phyloP scores from a whole-genome alignment of 2,113 vertebrate genomes.

The Corynorhinus townsendii region DNA sequence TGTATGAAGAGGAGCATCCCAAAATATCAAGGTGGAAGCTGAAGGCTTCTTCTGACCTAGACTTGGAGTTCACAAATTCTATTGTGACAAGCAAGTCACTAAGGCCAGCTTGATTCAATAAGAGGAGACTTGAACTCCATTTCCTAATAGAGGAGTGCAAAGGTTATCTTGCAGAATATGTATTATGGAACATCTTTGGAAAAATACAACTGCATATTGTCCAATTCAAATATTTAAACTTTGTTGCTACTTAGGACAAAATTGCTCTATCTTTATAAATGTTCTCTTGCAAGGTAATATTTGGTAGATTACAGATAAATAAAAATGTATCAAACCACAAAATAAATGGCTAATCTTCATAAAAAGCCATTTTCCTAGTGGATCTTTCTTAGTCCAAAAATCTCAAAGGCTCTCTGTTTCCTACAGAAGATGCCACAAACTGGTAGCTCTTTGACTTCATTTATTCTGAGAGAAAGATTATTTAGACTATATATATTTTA shows the following conservation, averaged over 20 bases:
- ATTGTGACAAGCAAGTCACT: neutral
- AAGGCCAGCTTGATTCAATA: neutral
- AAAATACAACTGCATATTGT: neutral
- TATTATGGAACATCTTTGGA: neutral
- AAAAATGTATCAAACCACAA: neutral
- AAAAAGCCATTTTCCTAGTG: neutral
- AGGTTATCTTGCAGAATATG: neutral
- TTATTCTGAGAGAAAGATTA: neutral
- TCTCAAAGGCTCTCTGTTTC: neutral
- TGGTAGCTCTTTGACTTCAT: neutral
- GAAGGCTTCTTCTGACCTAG: neutral
- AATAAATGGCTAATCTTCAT: neutral
- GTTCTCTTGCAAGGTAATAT: neutral
- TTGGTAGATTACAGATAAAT: neutral
- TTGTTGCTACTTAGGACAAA: neutral
- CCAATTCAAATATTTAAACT: neutral
- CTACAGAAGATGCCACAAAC: neutral
- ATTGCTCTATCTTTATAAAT: neutral
- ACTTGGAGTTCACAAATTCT: neutral
- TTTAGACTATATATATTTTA: neutral
- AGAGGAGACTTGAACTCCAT: neutral
- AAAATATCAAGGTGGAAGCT: neutral
- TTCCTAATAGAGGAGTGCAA: neutral
- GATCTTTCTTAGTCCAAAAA: neutral
- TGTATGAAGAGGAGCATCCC: neutral